Conservation (phyloP, 2,888 invertebrate species). For the Uloborus plumipes region DNA sequence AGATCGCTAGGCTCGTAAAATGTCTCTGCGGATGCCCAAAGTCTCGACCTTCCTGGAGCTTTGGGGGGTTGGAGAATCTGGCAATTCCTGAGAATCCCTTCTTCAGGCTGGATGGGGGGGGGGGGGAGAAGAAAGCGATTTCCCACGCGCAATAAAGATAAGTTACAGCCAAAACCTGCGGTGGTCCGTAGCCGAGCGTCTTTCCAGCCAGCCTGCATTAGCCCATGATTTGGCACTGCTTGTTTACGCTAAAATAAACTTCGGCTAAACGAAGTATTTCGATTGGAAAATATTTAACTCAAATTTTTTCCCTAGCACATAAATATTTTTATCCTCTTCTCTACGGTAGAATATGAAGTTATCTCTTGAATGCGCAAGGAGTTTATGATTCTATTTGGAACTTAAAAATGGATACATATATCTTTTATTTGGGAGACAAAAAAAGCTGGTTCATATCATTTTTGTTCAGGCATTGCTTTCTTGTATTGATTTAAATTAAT, state of each 20-base stretch:
- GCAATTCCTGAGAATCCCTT: conserved; percentile 39
- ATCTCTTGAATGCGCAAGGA: too few relatives aligned
- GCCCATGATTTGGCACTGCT: conserved; percentile 2
- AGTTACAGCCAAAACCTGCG: conserved; percentile 51
- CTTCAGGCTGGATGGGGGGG: conserved; percentile 14
- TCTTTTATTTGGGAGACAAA: too few relatives aligned
- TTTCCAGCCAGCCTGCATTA: background rate
- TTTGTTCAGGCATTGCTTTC: too few relatives aligned
- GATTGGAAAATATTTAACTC: conserved; percentile 4
- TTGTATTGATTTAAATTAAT: too few relatives aligned
- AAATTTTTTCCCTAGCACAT: background rate
- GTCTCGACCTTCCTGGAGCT: conserved; percentile 38
- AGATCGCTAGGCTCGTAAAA: conserved; percentile 57
- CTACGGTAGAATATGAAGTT: too few relatives aligned
- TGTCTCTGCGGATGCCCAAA: conserved; percentile 33
- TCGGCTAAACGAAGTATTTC: conserved; percentile 1
- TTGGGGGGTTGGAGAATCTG: conserved; percentile 29
- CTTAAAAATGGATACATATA: too few relatives aligned
- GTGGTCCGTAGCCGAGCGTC: conserved; percentile 40
- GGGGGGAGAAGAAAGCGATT: conserved; percentile 35
- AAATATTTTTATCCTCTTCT: too few relatives aligned
- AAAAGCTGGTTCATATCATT: too few relatives aligned
- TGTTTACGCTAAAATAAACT: conserved; percentile 52
- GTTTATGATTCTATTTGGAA: too few relatives aligned
- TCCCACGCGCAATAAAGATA: conserved; percentile 62